A percentile compares a stretch with the other conserved stretches of the same genome.
Conservation (phyloP, 2,888 invertebrate species). For the Epiblema foenella region DNA sequence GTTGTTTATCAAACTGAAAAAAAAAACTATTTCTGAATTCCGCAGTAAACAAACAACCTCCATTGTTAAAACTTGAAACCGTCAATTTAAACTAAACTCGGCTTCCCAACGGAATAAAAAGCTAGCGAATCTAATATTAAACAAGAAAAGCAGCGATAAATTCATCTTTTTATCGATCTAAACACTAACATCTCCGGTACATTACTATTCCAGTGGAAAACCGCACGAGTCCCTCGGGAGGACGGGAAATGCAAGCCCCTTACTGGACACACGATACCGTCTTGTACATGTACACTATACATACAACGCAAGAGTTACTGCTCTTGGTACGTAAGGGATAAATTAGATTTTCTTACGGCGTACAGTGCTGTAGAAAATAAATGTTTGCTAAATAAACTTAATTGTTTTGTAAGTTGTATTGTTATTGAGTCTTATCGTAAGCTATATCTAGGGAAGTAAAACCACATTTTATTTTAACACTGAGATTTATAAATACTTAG, state of each 20-base stretch:
- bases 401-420: background rate
- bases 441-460: no score
- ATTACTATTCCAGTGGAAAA: slow-evolving; percentile 69
- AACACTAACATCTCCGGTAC: slow-evolving; percentile 51
- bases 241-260: slow-evolving; percentile 42
- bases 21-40: background rate
- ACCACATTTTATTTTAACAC: no score
- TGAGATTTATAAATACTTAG: no score
- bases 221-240: slow-evolving; percentile 64
- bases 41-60: background rate
- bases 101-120: slow-evolving; percentile 13
- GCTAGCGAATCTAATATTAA: slow-evolving; percentile 38
- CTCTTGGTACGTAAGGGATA: slow-evolving; percentile 20
- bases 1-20: background rate
- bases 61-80: background rate
- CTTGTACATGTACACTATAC: slow-evolving; percentile 31
- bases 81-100: slow-evolving; percentile 1
- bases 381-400: slow-evolving; percentile 7
- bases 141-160: slow-evolving; percentile 37
- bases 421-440: background rate
- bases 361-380: slow-evolving; percentile 4
- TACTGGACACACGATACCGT: slow-evolving; percentile 59
- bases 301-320: slow-evolving; percentile 23
- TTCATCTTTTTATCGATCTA: slow-evolving; percentile 43
- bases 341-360: slow-evolving; percentile 41